Conservation (phyloP, 2,888 invertebrate species). For the Empis livida region DNA sequence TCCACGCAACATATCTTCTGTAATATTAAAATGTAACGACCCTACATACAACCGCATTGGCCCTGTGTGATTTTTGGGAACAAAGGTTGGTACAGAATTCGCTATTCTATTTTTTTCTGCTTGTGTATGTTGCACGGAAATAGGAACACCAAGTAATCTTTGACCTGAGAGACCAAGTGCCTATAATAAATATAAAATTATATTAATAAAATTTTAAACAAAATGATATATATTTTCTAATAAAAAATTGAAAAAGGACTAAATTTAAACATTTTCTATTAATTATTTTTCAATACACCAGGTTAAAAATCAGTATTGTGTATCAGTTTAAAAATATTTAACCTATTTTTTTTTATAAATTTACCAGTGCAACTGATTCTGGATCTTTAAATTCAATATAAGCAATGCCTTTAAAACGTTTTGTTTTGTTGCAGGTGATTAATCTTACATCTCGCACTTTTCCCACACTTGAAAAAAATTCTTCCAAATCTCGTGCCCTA, state of each 20-base stretch:
- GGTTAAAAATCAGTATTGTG: no score
- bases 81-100: slow-evolving; percentile 68
- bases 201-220: no score
- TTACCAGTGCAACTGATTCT: slow-evolving; percentile 88
- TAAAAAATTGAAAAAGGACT: no score
- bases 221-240: no score
- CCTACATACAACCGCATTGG: slow-evolving; percentile 97
- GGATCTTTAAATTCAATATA: slow-evolving; percentile 98
- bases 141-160: slow-evolving; percentile 87
- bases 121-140: slow-evolving; percentile 96
- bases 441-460: slow-evolving; percentile 96
- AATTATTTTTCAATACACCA: no score
- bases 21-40: slow-evolving; percentile 95
- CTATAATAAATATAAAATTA: slow-evolving; percentile 38
- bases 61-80: slow-evolving; percentile 79
- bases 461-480: slow-evolving; percentile 97
- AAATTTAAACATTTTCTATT: no score
- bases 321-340: no score
- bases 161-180: slow-evolving; percentile 93
- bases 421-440: slow-evolving; percentile 97
- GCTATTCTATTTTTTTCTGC: slow-evolving; percentile 90
- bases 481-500: slow-evolving; percentile 87
- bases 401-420: slow-evolving; percentile 98
- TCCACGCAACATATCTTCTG: slow-evolving; percentile 95
- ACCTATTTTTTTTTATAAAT: no score